Percentiles rank a stretch among this genome's conserved stretches.
Conservation (phyloP, 2,888 invertebrate genomes). For the Microctonus brassicae region DNA sequence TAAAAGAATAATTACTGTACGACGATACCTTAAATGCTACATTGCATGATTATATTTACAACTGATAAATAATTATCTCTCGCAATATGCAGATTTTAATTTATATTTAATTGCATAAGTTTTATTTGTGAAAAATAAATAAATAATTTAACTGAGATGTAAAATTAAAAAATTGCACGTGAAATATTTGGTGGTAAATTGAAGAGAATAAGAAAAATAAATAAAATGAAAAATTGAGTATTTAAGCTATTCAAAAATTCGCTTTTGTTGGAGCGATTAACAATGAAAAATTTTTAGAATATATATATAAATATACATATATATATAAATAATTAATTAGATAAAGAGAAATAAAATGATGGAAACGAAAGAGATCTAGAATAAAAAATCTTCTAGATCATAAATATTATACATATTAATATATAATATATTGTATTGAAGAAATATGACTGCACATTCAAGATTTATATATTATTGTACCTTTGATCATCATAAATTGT, state of each 20-base stretch:
- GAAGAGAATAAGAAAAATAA: constrained; percentile 21
- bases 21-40: constrained; percentile 52
- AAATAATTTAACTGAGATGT: constrained; percentile 14
- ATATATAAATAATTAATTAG: constrained; percentile 46
- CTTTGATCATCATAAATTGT: constrained; percentile 62
- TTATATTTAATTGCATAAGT: constrained; percentile 45
- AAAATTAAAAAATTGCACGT: constrained; percentile 25
- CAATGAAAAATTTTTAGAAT: constrained; percentile 50
- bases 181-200: constrained; percentile 44
- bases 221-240: neutral
- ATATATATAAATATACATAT: constrained; percentile 50
- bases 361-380: constrained; percentile 4
- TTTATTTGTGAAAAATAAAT: constrained; percentile 38
- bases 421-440: constrained; percentile 64
- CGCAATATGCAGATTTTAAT: constrained; percentile 52
- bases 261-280: constrained; percentile 15
- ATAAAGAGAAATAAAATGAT: constrained; percentile 42
- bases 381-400: constrained; percentile 50
- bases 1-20: constrained; percentile 57
- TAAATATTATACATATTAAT: constrained; percentile 63
- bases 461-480: constrained; percentile 68
- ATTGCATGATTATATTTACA: constrained; percentile 56
- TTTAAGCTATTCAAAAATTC: constrained; percentile 17
- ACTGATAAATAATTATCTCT: constrained; percentile 42
- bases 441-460: constrained; percentile 63